These are phyloP conservation scores for Sinosuthora webbiana DNA, from an alignment of 2,113 vertebrate species.

Conservation along the genomic window DNA sequence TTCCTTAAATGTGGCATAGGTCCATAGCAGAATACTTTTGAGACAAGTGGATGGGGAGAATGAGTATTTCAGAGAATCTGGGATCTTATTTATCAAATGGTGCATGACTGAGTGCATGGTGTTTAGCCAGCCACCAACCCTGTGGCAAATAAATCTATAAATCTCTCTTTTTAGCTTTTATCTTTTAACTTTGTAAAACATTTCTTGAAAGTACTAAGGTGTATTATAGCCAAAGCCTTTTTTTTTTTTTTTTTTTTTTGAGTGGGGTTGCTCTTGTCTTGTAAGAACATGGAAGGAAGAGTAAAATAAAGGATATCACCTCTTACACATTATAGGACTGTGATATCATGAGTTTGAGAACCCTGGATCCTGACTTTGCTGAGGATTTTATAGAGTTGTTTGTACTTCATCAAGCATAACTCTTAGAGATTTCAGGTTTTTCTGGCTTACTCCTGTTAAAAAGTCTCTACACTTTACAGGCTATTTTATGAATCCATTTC, in stretches of 20 bases:
- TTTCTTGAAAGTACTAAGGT: neutral
- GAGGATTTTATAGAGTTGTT: conserved; percentile 11
- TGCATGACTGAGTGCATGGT: neutral
- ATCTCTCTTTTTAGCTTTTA: neutral
- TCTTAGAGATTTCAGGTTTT: neutral
- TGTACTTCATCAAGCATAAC: neutral
- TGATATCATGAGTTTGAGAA: neutral
- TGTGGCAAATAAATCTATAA: neutral
- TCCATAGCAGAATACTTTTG: neutral
- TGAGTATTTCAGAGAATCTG: neutral
- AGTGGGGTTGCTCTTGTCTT: neutral
- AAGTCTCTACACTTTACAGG: neutral
- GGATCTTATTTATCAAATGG: neutral
- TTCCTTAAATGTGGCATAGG: neutral
- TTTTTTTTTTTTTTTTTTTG: neutral
- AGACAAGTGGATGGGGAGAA: neutral
- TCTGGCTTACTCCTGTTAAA: neutral
- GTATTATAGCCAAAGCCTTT: neutral
- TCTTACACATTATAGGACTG: neutral
- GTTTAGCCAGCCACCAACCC: neutral
- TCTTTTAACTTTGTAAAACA: neutral
- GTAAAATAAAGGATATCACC: neutral
- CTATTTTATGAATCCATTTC: neutral
- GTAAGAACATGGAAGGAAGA: neutral
- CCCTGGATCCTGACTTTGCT: neutral